Evolutionary conservation across 2,113 vertebrate species (phyloP).

Genomic region (Gymnocephalus cernua): DNA sequence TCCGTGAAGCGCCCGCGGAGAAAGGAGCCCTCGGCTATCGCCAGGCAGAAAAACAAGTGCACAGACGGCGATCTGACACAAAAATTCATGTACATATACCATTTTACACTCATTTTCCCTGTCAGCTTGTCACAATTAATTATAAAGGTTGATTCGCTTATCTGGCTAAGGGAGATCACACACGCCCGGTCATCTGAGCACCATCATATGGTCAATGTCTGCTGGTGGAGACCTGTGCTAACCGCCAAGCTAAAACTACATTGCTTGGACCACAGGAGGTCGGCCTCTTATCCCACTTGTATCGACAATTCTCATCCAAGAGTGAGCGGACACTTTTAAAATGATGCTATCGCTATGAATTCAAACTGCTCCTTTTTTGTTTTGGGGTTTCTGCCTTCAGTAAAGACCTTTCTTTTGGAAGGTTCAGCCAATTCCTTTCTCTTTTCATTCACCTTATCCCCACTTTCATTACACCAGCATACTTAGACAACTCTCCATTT

Average conservation of each 20-base stretch:
- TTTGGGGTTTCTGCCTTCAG: neutral
- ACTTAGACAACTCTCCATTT: conserved; percentile 79
- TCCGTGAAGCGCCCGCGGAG: conserved; percentile 85
- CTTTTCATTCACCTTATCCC: conserved; percentile 73
- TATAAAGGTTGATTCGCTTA: conserved; percentile 98
- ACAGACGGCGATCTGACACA: conserved; percentile 97
- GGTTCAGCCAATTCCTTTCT: conserved; percentile 43
- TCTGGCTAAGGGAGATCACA: conserved; percentile 91
- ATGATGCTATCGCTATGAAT: neutral
- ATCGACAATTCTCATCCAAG: neutral
- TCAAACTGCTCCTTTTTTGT: neutral
- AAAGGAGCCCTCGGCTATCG: conserved; percentile 96
- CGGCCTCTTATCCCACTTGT: neutral
- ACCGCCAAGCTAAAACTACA: conserved; percentile 31
- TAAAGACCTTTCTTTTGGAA: neutral
- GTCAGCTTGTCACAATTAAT: conserved; percentile 99
- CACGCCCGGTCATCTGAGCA: conserved; percentile 91
- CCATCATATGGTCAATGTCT: conserved; percentile 89
- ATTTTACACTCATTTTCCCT: conserved; percentile 98
- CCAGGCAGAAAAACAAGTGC: conserved; percentile 89
- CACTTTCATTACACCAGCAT: conserved; percentile 64
- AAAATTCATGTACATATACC: conserved; percentile 97
- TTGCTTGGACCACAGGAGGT: neutral
- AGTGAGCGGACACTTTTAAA: neutral
- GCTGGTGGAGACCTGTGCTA: conserved; percentile 78